phyloP scores from a whole-genome alignment of 1,140 invertebrate species.

The Drosophila kanapiae region DNA sequence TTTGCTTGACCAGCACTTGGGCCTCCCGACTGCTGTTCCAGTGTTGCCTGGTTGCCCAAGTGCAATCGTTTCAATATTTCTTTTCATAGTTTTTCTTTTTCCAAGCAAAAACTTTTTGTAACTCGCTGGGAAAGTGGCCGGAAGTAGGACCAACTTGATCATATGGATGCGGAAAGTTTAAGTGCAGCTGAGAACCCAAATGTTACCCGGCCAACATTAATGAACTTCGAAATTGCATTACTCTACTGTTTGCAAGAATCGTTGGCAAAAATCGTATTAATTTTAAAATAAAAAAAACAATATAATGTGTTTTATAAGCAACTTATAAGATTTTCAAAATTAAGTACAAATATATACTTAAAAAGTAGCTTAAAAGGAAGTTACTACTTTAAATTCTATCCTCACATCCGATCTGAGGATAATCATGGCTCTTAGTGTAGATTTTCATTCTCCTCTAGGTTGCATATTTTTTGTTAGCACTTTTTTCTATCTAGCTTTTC shows the following conservation, averaged over 20 bases:
- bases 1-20: constrained; percentile 64
- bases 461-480: constrained; percentile 32
- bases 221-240: constrained; percentile 6
- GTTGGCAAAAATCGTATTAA: not conserved
- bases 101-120: constrained; percentile 29
- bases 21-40: constrained; percentile 13
- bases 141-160: constrained; percentile 12
- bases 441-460: constrained; percentile 37
- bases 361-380: not conserved
- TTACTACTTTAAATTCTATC: not conserved
- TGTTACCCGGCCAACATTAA: constrained; percentile 15
- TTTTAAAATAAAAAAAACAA: not conserved
- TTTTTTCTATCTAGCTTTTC: constrained; percentile 19
- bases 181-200: constrained; percentile 4
- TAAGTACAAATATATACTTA: not conserved
- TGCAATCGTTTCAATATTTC: constrained; percentile 56
- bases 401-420: not conserved
- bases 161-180: constrained; percentile 24
- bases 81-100: constrained; percentile 13
- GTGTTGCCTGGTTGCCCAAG: constrained; percentile 34
- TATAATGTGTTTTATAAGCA: no score
- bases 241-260: not conserved
- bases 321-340: not conserved
- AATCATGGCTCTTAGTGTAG: constrained; percentile 35
- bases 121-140: not conserved